Percentiles rank a stretch among this genome's conserved stretches.
phyloP scores from a whole-genome alignment of 2,888 invertebrate genomes.

The Eledona agricola region DNA sequence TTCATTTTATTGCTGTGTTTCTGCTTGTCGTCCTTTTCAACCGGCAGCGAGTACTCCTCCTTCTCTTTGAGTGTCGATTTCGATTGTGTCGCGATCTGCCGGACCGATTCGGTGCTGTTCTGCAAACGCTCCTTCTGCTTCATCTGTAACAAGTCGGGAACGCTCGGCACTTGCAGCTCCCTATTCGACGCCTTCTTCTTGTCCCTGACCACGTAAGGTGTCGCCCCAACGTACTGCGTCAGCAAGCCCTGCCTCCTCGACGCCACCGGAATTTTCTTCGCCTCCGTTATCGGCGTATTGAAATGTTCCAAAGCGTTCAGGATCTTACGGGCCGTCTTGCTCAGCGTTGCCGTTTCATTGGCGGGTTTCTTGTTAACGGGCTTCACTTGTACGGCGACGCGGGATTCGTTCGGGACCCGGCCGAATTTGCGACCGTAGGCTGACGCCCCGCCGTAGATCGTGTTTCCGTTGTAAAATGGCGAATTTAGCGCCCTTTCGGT shows the following conservation, averaged over 20 bases:
- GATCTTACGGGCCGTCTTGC: conserved; percentile 80
- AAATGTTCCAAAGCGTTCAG: conserved; percentile 83
- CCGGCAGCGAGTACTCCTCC: conserved; percentile 54
- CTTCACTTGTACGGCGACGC: conserved; percentile 61
- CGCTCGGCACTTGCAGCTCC: conserved; percentile 70
- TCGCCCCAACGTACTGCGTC: conserved; percentile 53
- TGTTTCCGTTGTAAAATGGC: conserved; percentile 79
- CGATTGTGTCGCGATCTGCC: conserved; percentile 68
- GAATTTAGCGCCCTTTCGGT: conserved; percentile 66
- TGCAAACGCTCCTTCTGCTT: conserved; percentile 69
- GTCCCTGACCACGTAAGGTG: conserved; percentile 52
- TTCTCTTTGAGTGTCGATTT: conserved; percentile 62
- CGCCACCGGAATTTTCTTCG: conserved; percentile 75
- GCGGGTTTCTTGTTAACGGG: conserved; percentile 58
- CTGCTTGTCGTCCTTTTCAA: conserved; percentile 48
- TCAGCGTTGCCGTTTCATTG: conserved; percentile 64
- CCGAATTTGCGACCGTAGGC: conserved; percentile 62
- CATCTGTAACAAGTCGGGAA: conserved; percentile 70
- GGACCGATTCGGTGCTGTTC: conserved; percentile 69
- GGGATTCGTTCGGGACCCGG: conserved; percentile 20
- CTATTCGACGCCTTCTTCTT: conserved; percentile 52
- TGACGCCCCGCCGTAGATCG: conserved; percentile 79
- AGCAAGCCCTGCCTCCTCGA: conserved; percentile 47
- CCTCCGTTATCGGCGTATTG: conserved; percentile 82
- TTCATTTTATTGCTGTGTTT: conserved; percentile 63